Percentiles rank a stretch among this genome's conserved stretches.
These are phyloP conservation scores for Chelmon rostratus DNA, from an alignment of 2,797 vertebrate genomes.

Conservation along the genomic window DNA sequence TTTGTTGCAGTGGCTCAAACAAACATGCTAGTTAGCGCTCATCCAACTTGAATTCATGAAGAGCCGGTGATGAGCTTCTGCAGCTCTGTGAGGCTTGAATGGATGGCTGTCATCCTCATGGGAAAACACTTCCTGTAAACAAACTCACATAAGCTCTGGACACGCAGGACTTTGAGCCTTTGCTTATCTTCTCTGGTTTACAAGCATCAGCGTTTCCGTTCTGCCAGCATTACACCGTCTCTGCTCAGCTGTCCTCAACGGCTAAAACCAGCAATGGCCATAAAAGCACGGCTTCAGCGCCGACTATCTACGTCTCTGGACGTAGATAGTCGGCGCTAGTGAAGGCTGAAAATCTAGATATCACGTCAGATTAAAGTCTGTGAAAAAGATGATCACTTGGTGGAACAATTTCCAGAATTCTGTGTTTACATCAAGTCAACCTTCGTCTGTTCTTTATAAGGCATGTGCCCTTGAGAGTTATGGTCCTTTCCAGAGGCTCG, in stretches of 20 bases:
- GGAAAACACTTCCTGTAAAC: conserved; percentile 29
- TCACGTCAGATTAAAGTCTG: background rate
- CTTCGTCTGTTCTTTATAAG: background rate
- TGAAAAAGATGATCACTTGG: background rate
- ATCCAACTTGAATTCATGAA: background rate
- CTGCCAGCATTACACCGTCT: conserved; percentile 1
- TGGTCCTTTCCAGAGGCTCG: background rate
- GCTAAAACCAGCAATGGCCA: conserved; percentile 10
- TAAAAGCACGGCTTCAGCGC: conserved; percentile 14
- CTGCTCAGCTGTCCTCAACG: conserved; percentile 5
- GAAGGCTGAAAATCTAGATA: background rate
- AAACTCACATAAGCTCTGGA: conserved; percentile 13
- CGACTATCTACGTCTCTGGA: background rate
- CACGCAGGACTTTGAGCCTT: background rate
- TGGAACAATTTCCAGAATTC: background rate
- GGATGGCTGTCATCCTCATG: background rate
- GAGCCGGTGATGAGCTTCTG: background rate
- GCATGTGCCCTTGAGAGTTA: background rate
- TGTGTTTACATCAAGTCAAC: background rate
- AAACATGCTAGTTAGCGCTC: background rate
- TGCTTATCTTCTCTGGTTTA: conserved; percentile 20
- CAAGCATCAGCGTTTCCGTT: conserved; percentile 1
- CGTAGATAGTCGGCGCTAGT: background rate
- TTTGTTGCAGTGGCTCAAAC: background rate
- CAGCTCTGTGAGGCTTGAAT: conserved; percentile 27